Evolutionary conservation across 2,888 invertebrate genomes (phyloP).

Genomic region (Leucophora obtusa): DNA sequence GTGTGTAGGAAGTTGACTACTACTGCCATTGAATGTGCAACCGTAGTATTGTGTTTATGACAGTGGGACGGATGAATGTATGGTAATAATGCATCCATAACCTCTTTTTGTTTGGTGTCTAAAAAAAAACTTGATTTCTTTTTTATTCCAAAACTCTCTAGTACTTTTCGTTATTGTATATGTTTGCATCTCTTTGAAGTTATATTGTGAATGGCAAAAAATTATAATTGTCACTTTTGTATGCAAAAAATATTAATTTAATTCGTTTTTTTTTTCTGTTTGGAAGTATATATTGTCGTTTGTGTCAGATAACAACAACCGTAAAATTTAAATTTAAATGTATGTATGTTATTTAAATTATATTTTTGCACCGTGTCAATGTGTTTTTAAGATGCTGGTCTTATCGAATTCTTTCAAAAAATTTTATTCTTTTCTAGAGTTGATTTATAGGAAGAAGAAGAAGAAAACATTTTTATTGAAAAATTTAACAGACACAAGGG

Average conservation of each 20-base stretch:
- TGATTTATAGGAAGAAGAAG: too few relatives aligned
- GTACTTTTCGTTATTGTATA: not conserved
- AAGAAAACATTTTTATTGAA: too few relatives aligned
- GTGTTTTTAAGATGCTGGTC: too few relatives aligned
- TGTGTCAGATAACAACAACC: not conserved
- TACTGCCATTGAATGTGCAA: not conserved
- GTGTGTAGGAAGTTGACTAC: slow-evolving; percentile 1
- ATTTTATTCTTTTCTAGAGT: too few relatives aligned
- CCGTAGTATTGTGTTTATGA: not conserved
- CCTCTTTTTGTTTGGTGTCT: not conserved
- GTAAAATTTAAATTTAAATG: too few relatives aligned
- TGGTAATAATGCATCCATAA: not conserved
- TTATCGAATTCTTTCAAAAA: too few relatives aligned
- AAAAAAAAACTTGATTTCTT: slow-evolving; percentile 19
- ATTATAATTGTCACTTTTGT: slow-evolving; percentile 39
- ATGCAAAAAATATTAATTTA: slow-evolving; percentile 6
- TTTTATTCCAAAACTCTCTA: slow-evolving; percentile 12
- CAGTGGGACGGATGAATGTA: not conserved
- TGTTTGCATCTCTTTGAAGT: slow-evolving; percentile 14
- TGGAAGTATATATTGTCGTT: not conserved
- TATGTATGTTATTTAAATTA: too few relatives aligned
- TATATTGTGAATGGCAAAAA: slow-evolving; percentile 11
- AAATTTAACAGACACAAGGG: too few relatives aligned
- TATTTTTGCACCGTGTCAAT: too few relatives aligned
- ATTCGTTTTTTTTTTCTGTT: not conserved